phyloP scores from a whole-genome alignment of 2,888 invertebrate species.

The Tetranychus piercei region DNA sequence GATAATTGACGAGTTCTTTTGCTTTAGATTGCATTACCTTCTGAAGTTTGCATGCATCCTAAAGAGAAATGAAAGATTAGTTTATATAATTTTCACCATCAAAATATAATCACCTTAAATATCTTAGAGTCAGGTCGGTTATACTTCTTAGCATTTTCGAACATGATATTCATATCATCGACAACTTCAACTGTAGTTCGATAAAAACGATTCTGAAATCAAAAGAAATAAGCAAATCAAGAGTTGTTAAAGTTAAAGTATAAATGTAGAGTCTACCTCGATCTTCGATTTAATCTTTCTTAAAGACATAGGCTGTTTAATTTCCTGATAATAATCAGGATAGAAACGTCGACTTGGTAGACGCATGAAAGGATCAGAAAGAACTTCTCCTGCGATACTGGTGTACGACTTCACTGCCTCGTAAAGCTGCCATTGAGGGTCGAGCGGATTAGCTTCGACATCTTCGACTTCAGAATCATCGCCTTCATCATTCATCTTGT shows the following conservation, averaged over 20 bases:
- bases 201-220: conserved; percentile 47
- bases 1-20: conserved; percentile 48
- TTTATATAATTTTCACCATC: conserved; percentile 4
- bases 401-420: conserved; percentile 44
- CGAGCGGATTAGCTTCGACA: conserved; percentile 46
- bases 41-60: conserved; percentile 64
- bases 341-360: conserved; percentile 71
- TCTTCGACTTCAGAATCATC: conserved; percentile 37
- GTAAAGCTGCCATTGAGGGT: conserved; percentile 75
- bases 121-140: conserved; percentile 59
- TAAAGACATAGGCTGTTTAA: conserved; percentile 82
- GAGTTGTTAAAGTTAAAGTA: conserved; percentile 24
- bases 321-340: conserved; percentile 92
- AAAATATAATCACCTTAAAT: conserved; percentile 45
- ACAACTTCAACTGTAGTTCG: conserved; percentile 70
- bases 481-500: not conserved
- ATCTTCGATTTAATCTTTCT: conserved; percentile 53
- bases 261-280: conserved; percentile 31
- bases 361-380: conserved; percentile 80
- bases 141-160: conserved; percentile 85
- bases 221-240: not conserved
- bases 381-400: conserved; percentile 44
- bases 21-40: conserved; percentile 64
- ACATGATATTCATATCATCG: conserved; percentile 83
- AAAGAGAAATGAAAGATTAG: conserved; percentile 24